A percentile compares a stretch with the other conserved stretches of the same genome.
Conservation (phyloP, 1,140 invertebrate species). For the Chelonus insularis region DNA sequence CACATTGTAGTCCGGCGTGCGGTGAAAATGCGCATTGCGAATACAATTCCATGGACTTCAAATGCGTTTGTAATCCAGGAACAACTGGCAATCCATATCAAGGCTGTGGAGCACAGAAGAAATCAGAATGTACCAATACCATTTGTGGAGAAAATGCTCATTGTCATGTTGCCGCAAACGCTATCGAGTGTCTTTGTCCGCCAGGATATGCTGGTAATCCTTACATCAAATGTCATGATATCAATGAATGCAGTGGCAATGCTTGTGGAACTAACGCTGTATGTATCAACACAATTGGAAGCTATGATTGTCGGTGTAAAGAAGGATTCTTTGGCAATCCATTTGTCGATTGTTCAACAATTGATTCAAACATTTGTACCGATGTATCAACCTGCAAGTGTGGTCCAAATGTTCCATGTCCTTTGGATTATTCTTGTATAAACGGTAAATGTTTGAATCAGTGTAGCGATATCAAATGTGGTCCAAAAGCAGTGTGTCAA, state of each 20-base stretch:
- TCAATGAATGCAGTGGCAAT: slow-evolving; percentile 80
- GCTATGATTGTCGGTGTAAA: slow-evolving; percentile 84
- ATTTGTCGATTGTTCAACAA: slow-evolving; percentile 73
- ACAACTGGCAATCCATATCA: slow-evolving; percentile 86
- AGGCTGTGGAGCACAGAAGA: slow-evolving; percentile 71
- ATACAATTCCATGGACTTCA: slow-evolving; percentile 72
- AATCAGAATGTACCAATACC: slow-evolving; percentile 72
- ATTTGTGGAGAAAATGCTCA: slow-evolving; percentile 78
- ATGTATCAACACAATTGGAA: slow-evolving; percentile 85
- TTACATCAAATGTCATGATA: slow-evolving; percentile 81
- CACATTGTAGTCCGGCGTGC: slow-evolving; percentile 78
- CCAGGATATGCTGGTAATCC: slow-evolving; percentile 84
- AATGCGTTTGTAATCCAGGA: slow-evolving; percentile 82
- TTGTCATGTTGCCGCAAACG: slow-evolving; percentile 73
- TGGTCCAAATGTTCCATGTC: slow-evolving; percentile 70
- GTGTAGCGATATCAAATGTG: slow-evolving; percentile 75
- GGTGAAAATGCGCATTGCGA: slow-evolving; percentile 84
- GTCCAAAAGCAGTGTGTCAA: slow-evolving; percentile 79
- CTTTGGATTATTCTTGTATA: slow-evolving; percentile 73
- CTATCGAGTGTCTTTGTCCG: slow-evolving; percentile 80
- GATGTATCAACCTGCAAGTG: slow-evolving; percentile 73
- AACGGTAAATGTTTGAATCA: slow-evolving; percentile 72
- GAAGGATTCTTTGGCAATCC: slow-evolving; percentile 83
- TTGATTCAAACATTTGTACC: slow-evolving; percentile 69
- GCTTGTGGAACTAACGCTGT: slow-evolving; percentile 84